Evolutionary conservation across 2,888 invertebrate genomes (phyloP), one percentile per base, ranked within the genome.

Genomic region (Macrophya annulata): DNA sequence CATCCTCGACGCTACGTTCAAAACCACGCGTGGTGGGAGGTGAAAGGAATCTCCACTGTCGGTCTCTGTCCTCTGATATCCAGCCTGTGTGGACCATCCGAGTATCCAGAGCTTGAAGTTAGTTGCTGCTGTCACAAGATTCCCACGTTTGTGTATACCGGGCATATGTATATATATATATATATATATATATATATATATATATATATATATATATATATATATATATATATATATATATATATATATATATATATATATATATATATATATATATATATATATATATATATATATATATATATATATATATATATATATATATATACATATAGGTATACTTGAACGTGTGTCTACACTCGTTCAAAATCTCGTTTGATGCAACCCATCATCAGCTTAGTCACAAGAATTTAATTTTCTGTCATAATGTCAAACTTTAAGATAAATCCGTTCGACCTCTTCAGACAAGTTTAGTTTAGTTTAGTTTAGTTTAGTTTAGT

Each of bases 21-120:
- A 37, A 71, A 31, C 31, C 45, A 43, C 85, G 84, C 62, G 72
- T 85, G 87, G 86, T 87, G 87, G 87, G 87, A 87, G 88, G 85
- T 83, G 87, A 88, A 88, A 86, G 87, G 87, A 87, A 87, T 87
- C 87, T 86, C 83, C 81, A 84, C 85, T 86, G 71, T 84, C 84
- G 68, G 72, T 82, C 82, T 25, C 68, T 68, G 68, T 31, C 68
- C 68, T 68, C 68, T 37, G 68, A 68, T 68, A 68, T 68, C 72
- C 72, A 43, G 40, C 43, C 72, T 40, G 5, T 62, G 15, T 81
- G 81, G 81, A 62, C 81, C 81, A 59, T 40, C 43, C 51, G 43
- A 17, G 21, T 45, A 43, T 74, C 74, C 74, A 74, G 74, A 74
- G 45, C 21, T 45, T 74, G 21, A 45, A 21, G 45, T 21, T 31